Evolutionary conservation across 2,113 vertebrate genomes (phyloP), one percentile per base, ranked within the genome.

Genomic region (Dromaius novaehollandiae): DNA sequence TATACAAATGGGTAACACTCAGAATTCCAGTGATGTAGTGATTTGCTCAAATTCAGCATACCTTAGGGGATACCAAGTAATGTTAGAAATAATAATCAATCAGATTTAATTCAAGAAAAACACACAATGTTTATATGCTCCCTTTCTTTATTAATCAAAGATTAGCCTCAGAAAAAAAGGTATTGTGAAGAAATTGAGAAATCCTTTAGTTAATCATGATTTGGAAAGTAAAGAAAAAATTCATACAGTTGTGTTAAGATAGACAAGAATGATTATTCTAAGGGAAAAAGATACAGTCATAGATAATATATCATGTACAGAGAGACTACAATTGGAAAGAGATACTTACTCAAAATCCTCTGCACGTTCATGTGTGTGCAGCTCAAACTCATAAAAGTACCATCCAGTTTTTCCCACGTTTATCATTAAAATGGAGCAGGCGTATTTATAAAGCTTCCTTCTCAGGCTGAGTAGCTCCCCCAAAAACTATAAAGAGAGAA

Each of bases 1-100:
- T 78, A 80, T 75, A 81, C 80, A 82, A 93, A 88, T 86, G 77
- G 87, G 25, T 88, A 96, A 95, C 3, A 4, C 70, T 96, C 55
- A 76, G 8, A 90, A 90, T 95, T 94, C 74, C 50, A 71, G 48
- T 56, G 88, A 92, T n/a, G 76, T 64, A 64, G 53, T 56, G 50
- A 79, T 75, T 48, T 92, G 61, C 96, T 70, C 44, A 51, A 85
- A 94, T 94, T 91, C 77, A 94, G 86, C 28, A 79, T 90, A 95
- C 61, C 80, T 95, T 95, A 77, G 68, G 76, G 73, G 55, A 40
- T 7, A 61, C 38, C 34, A 36, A 86, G 70, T 20, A 92, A 66
- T 51, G 76, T 17, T 65, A 92, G 64, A 82, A 65, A 82, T 30
- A 89, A 91, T 60, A 38, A 38, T 38, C 38, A 15, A 83, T 88